phyloP scores from a whole-genome alignment of 2,113 vertebrate species.

The Oostethus manadensis region DNA sequence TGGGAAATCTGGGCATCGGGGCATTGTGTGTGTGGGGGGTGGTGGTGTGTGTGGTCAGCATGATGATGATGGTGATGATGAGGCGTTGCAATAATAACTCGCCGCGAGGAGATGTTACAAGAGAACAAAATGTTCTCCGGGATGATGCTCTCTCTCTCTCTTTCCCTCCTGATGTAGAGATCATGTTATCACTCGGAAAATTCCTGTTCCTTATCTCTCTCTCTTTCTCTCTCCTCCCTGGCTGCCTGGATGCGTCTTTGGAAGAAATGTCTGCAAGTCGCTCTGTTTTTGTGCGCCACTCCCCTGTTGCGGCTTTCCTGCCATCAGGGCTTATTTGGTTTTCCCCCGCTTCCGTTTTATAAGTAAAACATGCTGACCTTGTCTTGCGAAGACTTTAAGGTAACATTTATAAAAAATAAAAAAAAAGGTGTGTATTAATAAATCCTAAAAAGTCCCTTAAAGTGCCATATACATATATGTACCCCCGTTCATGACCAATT shows the following conservation, averaged over 20 bases:
- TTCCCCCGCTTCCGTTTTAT: constrained; percentile 23
- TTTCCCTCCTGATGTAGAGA: constrained; percentile 5
- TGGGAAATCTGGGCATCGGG: constrained; percentile 49
- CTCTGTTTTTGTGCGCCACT: constrained; percentile 57
- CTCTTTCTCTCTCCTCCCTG: constrained; percentile 36
- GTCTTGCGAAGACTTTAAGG: too few relatives aligned
- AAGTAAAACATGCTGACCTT: not conserved
- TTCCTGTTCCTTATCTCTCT: constrained; percentile 13
- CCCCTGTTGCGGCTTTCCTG: constrained; percentile 63
- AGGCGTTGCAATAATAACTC: constrained; percentile 59
- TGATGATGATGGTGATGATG: constrained; percentile 38
- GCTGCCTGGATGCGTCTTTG: constrained; percentile 50
- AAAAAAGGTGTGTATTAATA: too few relatives aligned
- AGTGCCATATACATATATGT: too few relatives aligned
- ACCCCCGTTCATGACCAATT: too few relatives aligned
- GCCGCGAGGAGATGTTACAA: constrained; percentile 24
- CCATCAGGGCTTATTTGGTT: constrained; percentile 56
- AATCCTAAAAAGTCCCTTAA: too few relatives aligned
- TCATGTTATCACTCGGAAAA: constrained; percentile 12
- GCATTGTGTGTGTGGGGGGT: constrained; percentile 23
- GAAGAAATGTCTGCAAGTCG: constrained; percentile 58
- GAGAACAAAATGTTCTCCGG: constrained; percentile 34
- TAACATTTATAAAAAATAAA: too few relatives aligned
- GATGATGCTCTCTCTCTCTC: not conserved
- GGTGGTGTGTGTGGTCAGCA: constrained; percentile 37